Evolutionary conservation across 2,888 invertebrate genomes (phyloP), one percentile per base, ranked within the genome.

Genomic region (Euplexia lucipara): DNA sequence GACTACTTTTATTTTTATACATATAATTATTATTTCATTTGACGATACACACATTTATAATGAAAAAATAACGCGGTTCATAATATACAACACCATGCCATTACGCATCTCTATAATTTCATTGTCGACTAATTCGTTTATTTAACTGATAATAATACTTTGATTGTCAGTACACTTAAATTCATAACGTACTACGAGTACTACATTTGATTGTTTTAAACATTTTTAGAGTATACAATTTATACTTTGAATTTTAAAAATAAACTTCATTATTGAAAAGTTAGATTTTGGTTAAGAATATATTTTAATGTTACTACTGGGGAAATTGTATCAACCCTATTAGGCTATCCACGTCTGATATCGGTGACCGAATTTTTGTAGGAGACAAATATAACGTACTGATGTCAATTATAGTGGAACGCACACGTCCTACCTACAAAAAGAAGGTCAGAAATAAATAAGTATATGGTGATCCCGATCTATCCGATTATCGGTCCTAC

Each of bases 61-160:
- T 63, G 10, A 32, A 39, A 16, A 45, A 8, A 34, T 18, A 64
- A 34, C 10, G 18, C 32, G 10, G 12, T n/a, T 61, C 22, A n/a
- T 44, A 62, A 37, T 72, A 39, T 37, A 49, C 51, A 65, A 64
- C 0, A 22, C 22, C 20, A 30, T 18, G 7, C 16, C 16, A 41
- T 34, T 51, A 18, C 12, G 6, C 20, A n/a, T 52, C 3, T 39
- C n/a, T 41, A 49, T 35, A 41, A 48, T 49, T 60, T 57, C 44
- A 77, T 76, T 58, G n/a, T 39, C 49, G 32, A 71, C 54, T 77
- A 73, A 78, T 78, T 72, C 64, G 65, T 71, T 49, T 62, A 32
- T 10, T 63, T 60, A 32, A 48, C n/a, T 42, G 18, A 41, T 47
- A 49, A 75, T 26, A 74, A 67, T 74, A 74, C 75, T 78, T 67